Conservation (phyloP, 35 echinoderm and acorn worm genomes). For the Stichopus chloronotus region DNA sequence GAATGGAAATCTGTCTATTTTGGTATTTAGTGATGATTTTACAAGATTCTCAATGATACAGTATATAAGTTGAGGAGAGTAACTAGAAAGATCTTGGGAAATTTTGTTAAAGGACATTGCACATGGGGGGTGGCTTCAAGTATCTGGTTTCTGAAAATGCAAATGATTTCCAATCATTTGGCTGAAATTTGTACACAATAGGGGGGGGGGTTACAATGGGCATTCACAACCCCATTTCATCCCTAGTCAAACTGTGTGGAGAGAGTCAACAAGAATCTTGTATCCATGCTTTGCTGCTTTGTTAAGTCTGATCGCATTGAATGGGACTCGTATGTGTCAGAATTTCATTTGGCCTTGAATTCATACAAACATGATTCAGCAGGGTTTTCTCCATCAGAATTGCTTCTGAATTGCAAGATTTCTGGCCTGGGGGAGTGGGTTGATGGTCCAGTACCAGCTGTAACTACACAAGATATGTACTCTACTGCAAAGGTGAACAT, state of each 20-base stretch:
- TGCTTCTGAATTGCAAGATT: not conserved
- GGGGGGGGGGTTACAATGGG: too few species aligned
- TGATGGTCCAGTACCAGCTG: not conserved
- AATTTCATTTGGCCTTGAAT: slow-evolving; percentile 28
- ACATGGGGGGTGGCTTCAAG: slow-evolving; percentile 5
- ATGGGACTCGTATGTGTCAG: slow-evolving; percentile 23
- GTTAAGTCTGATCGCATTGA: not conserved
- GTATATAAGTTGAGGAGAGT: not conserved
- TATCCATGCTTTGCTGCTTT: slow-evolving; percentile 43
- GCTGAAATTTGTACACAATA: not conserved
- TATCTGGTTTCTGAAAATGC: slow-evolving; percentile 34
- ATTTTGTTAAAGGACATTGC: not conserved
- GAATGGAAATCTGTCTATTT: slow-evolving; percentile 1
- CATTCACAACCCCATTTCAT: not conserved
- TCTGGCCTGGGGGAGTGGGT: slow-evolving; percentile 34
- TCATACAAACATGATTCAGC: slow-evolving; percentile 41
- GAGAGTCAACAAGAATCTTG: slow-evolving; percentile 19
- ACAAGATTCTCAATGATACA: slow-evolving; percentile 9
- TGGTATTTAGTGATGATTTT: slow-evolving; percentile 41
- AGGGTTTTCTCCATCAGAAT: slow-evolving; percentile 31
- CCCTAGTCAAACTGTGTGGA: slow-evolving; percentile 28
- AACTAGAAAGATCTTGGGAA: not conserved
- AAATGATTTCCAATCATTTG: slow-evolving; percentile 24
- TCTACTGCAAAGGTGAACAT: not conserved
- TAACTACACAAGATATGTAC: not conserved